Evolutionary conservation across 2,113 vertebrate genomes (phyloP).

Genomic region (Sprattus sprattus): DNA sequence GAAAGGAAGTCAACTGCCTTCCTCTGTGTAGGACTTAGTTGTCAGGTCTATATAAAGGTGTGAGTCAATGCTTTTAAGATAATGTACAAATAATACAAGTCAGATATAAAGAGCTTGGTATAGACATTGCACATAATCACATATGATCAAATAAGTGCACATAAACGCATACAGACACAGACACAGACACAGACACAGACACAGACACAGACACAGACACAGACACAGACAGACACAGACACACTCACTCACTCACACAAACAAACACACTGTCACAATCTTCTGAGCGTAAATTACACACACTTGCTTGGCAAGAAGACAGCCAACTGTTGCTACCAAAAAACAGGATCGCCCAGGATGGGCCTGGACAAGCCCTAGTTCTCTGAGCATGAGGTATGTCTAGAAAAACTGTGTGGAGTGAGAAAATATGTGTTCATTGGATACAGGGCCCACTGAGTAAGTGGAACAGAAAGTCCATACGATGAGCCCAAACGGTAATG

Average conservation of each 20-base stretch:
- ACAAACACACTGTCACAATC: no score
- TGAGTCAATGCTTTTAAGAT: no score
- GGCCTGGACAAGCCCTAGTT: constrained; percentile 57
- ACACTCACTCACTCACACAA: not conserved
- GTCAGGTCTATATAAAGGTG: no score
- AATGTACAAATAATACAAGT: no score
- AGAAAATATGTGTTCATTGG: not conserved
- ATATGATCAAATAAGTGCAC: not conserved
- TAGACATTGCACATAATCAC: no score
- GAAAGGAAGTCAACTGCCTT: no score
- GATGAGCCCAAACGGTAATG: not conserved
- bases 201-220: not conserved
- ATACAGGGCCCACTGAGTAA: constrained; percentile 20
- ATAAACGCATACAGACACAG: constrained; percentile 15
- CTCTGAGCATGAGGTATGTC: constrained; percentile 10
- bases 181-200: constrained; percentile 32
- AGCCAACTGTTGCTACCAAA: not conserved
- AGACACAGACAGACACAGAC: no score
- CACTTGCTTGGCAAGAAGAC: constrained; percentile 21
- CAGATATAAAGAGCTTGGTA: no score
- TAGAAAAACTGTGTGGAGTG: not conserved
- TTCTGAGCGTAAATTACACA: not conserved
- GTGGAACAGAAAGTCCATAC: not conserved
- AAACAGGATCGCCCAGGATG: constrained; percentile 34
- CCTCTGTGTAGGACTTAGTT: no score